Evolutionary conservation across 2,797 vertebrate species (phyloP).

Genomic region (Scolopax bukidnonensis): DNA sequence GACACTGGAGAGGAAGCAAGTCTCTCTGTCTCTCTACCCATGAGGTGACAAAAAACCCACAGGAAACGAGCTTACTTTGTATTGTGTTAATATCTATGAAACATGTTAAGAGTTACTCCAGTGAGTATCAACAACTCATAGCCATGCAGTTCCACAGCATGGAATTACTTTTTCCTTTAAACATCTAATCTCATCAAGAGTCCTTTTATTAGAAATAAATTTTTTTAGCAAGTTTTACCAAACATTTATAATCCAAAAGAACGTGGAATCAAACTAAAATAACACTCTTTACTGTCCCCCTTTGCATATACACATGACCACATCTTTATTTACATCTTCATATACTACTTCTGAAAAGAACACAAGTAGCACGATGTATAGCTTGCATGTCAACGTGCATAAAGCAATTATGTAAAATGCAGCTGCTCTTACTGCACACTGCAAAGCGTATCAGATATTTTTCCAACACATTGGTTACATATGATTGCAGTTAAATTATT

Average conservation of each 20-base stretch:
- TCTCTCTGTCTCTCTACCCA: neutral
- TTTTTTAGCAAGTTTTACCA: neutral
- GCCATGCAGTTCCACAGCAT: neutral
- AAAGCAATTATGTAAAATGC: conserved; percentile 66
- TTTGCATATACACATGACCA: neutral
- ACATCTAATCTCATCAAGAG: neutral
- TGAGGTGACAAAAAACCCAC: rapidly evolving
- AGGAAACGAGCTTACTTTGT: neutral
- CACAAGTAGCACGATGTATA: neutral
- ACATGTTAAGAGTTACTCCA: neutral
- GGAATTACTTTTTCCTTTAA: neutral
- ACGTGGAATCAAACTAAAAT: neutral
- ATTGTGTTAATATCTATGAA: neutral
- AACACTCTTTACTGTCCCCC: neutral
- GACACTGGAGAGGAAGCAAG: neutral
- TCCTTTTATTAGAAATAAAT: neutral
- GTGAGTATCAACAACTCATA: neutral
- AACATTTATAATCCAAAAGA: neutral
- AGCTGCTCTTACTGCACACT: neutral
- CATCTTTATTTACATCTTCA: neutral
- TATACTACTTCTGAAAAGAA: neutral
- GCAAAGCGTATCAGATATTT: conserved; percentile 20
- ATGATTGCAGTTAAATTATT: conserved; percentile 48
- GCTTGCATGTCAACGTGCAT: conserved; percentile 77
- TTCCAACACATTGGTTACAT: conserved; percentile 25